Conservation (phyloP, 2,888 invertebrate genomes). For the Eristalis intricaria region DNA sequence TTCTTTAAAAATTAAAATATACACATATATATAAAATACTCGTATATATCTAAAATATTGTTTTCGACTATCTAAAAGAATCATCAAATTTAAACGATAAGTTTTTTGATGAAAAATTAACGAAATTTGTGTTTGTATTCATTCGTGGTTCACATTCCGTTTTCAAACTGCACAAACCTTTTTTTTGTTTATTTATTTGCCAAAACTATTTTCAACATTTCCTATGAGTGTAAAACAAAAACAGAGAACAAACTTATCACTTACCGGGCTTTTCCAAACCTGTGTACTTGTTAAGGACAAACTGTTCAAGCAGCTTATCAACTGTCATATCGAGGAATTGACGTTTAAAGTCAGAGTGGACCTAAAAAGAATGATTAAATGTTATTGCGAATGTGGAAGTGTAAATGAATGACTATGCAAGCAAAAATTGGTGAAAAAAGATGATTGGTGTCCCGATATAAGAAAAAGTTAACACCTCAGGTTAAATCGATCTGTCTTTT, state of each 20-base stretch:
- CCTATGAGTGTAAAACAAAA: slow-evolving; percentile 25
- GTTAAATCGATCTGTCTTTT: no score
- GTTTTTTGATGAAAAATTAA: not conserved
- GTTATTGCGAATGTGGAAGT: not conserved
- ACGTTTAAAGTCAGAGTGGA: slow-evolving; percentile 95
- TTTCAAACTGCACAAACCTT: slow-evolving; percentile 72
- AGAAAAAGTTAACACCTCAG: no score
- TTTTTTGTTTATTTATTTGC: slow-evolving; percentile 24
- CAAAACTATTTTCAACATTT: slow-evolving; percentile 21
- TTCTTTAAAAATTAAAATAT: not conserved
- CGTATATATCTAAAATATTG: not conserved
- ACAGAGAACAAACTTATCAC: slow-evolving; percentile 51
- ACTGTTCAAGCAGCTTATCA: slow-evolving; percentile 94
- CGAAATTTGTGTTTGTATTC: not conserved
- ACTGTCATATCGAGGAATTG: slow-evolving; percentile 96
- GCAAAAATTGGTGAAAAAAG: not conserved
- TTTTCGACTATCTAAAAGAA: not conserved
- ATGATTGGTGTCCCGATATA: no score
- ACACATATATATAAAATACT: not conserved
- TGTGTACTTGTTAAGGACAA: slow-evolving; percentile 95
- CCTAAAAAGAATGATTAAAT: slow-evolving; percentile 80
- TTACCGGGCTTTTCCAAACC: slow-evolving; percentile 96
- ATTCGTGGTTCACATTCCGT: slow-evolving; percentile 44
- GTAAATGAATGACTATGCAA: not conserved
- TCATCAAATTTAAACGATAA: not conserved